phyloP scores from a whole-genome alignment of 2,797 vertebrate species.

The Neosalanx taihuensis region DNA sequence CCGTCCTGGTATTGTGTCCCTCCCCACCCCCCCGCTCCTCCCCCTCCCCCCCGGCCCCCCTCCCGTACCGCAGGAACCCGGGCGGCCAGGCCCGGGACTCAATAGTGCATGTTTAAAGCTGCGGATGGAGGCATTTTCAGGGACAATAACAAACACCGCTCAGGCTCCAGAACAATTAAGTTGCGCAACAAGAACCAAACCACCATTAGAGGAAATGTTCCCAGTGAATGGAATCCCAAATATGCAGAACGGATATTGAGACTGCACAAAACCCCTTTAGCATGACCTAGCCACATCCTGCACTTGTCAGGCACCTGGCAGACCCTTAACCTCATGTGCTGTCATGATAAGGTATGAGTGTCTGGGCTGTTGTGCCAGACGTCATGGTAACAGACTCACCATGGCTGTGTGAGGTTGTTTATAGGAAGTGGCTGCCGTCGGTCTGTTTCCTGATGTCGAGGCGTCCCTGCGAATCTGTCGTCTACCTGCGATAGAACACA shows the following conservation, averaged over 20 bases:
- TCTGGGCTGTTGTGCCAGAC: conserved; percentile 43
- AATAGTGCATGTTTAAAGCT: conserved; percentile 45
- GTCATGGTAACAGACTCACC: conserved; percentile 18
- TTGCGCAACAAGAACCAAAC: conserved; percentile 15
- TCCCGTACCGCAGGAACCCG: not conserved
- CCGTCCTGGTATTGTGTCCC: conserved; percentile 50
- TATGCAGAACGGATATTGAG: conserved; percentile 26
- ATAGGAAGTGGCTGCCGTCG: not conserved
- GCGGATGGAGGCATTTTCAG: conserved; percentile 43
- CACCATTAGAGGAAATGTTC: conserved; percentile 36
- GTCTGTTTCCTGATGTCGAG: not conserved
- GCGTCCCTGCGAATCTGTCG: conserved; percentile 8
- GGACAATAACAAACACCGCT: conserved; percentile 34
- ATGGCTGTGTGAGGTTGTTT: conserved; percentile 6
- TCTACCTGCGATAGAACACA: conserved; percentile 43
- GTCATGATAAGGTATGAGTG: conserved; percentile 14
- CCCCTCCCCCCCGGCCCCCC: not conserved
- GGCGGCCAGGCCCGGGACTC: conserved; percentile 9
- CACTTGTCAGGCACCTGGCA: too few species aligned
- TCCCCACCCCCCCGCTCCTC: not conserved
- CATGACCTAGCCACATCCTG: too few species aligned
- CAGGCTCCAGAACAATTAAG: conserved; percentile 42
- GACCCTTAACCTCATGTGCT: too few species aligned
- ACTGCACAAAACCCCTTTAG: conserved; percentile 1
- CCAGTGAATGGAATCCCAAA: conserved; percentile 35